These are phyloP conservation scores for Aphyosemion australe DNA, from an alignment of 2,113 vertebrate genomes.

Conservation along the genomic window DNA sequence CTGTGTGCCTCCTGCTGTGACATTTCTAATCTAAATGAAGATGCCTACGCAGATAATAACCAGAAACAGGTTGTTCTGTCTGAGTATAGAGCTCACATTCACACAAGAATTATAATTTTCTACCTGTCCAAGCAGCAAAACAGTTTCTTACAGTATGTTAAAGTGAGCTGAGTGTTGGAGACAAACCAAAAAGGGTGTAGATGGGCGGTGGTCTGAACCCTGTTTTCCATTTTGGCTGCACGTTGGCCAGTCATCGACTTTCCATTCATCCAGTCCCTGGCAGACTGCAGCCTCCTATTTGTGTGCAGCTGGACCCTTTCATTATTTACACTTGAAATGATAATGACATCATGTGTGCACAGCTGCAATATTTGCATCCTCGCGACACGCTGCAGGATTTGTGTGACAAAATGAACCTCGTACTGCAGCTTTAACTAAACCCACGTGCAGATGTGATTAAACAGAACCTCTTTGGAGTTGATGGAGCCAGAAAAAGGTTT, in stretches of 20 bases:
- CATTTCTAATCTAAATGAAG: not conserved
- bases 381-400: slow-evolving; percentile 42
- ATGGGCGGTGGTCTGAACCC: not conserved
- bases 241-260: slow-evolving; percentile 18
- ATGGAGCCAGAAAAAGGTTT: not conserved
- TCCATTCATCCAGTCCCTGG: slow-evolving; percentile 50
- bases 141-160: not conserved
- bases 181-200: no score
- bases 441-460: slow-evolving; percentile 13
- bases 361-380: slow-evolving; percentile 76
- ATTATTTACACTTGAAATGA: slow-evolving; percentile 78
- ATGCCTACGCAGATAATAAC: not conserved
- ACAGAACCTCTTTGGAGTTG: not conserved
- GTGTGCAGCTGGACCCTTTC: slow-evolving; percentile 76
- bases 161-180: no score
- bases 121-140: not conserved
- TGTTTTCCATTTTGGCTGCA: slow-evolving; percentile 18
- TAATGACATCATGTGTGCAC: slow-evolving; percentile 73
- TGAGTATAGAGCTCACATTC: not conserved
- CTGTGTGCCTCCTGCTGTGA: slow-evolving; percentile 5
- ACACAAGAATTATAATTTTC: not conserved
- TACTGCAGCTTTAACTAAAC: slow-evolving; percentile 31
- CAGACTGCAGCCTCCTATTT: slow-evolving; percentile 46
- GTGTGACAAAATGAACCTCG: slow-evolving; percentile 50
- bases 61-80: not conserved